Conservation (phyloP, 2,888 invertebrate species). For the Pomacea canaliculata region DNA sequence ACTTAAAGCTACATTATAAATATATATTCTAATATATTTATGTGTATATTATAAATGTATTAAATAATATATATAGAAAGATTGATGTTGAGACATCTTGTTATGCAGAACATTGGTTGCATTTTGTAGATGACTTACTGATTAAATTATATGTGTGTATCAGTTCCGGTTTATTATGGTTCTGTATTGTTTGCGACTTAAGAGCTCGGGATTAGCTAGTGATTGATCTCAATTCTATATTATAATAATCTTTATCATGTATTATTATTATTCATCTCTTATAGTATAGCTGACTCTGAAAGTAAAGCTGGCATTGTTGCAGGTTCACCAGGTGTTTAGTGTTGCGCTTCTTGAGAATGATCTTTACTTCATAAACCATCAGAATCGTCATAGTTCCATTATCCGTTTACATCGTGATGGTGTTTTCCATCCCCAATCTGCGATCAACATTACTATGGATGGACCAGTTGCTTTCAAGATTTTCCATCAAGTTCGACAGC, state of each 20-base stretch:
- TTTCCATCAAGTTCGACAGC: constrained; percentile 84
- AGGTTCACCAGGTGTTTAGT: constrained; percentile 79
- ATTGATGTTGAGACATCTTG: not conserved
- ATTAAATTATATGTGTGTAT: no score
- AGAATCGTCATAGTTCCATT: constrained; percentile 74
- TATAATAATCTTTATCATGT: no score
- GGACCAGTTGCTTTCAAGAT: constrained; percentile 73
- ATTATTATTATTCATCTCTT: no score
- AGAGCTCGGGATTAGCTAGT: no score
- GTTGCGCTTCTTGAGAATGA: constrained; percentile 82
- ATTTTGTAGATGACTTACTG: no score
- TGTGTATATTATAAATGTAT: not conserved
- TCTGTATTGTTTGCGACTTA: no score
- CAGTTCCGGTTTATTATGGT: no score
- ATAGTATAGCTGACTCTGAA: not conserved
- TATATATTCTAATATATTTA: no score
- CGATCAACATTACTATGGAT: constrained; percentile 18
- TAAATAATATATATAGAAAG: not conserved
- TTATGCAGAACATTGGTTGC: no score
- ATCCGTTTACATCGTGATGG: constrained; percentile 76
- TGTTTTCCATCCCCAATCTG: constrained; percentile 19
- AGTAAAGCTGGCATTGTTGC: constrained; percentile 36
- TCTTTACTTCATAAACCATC: constrained; percentile 80
- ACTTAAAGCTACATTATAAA: no score
- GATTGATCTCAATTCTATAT: no score